Evolutionary conservation across 2,797 vertebrate species (phyloP).

Genomic region (Decapterus maruadsi): DNA sequence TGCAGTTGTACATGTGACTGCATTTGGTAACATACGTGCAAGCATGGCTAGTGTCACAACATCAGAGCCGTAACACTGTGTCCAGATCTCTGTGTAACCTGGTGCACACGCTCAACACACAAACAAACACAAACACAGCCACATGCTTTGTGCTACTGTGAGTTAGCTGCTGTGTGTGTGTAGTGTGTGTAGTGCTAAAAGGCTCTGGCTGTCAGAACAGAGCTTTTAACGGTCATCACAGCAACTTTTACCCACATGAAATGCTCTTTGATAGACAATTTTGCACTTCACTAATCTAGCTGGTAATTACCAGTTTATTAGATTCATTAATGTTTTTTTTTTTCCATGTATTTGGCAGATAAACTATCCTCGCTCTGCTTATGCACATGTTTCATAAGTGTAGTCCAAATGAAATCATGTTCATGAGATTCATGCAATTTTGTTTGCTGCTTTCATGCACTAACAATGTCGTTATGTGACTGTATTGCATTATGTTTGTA

Average conservation of each 20-base stretch:
- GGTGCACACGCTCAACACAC: constrained; percentile 1
- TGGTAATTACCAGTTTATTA: constrained; percentile 35
- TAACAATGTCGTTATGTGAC: neutral
- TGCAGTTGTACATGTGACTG: constrained; percentile 4
- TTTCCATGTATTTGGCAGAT: constrained; percentile 5
- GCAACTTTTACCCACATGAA: constrained; percentile 27
- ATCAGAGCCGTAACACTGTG: constrained; percentile 23
- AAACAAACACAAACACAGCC: constrained; percentile 3
- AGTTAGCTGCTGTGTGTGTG: neutral
- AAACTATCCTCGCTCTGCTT: neutral
- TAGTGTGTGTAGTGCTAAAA: constrained; percentile 44
- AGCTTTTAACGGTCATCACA: constrained; percentile 49
- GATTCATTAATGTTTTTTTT: constrained; percentile 31
- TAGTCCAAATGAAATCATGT: constrained; percentile 13
- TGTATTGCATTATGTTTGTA: neutral
- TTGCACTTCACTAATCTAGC: constrained; percentile 32
- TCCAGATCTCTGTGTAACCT: constrained; percentile 15
- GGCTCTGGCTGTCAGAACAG: constrained; percentile 28
- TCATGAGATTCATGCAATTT: neutral
- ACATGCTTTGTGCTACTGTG: constrained; percentile 6
- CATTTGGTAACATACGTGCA: constrained; percentile 37
- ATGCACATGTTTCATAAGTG: constrained; percentile 21
- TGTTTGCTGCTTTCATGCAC: constrained; percentile 13
- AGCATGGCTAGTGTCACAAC: constrained; percentile 34
- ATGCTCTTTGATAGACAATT: constrained; percentile 39